phyloP scores from a whole-genome alignment of 1,140 invertebrate species.

The Diprion similis region DNA sequence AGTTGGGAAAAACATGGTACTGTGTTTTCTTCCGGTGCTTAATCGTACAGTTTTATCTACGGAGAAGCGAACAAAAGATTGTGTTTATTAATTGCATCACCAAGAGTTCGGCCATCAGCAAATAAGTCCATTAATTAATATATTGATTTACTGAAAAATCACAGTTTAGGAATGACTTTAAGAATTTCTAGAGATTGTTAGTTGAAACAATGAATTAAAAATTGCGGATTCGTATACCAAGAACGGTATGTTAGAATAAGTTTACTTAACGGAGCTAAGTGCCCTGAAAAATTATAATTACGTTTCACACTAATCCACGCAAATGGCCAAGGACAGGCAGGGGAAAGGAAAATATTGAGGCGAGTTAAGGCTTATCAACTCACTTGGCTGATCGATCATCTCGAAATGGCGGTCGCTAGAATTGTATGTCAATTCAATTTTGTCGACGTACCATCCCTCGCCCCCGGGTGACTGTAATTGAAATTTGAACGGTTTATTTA shows the following conservation, averaged over 20 bases:
- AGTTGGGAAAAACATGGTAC: conserved; percentile 77
- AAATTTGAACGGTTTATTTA: no score
- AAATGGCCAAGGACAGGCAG: background rate
- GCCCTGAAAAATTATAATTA: background rate
- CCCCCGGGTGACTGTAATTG: conserved; percentile 76
- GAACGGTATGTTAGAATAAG: background rate
- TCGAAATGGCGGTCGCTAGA: conserved; percentile 64
- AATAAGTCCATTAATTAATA: no score
- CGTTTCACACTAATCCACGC: background rate
- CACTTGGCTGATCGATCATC: conserved; percentile 62
- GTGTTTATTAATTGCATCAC: no score
- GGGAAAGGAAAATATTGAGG: no score
- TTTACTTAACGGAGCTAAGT: background rate
- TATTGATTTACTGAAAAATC: no score
- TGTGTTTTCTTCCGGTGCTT: conserved; percentile 64
- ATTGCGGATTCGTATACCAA: no score
- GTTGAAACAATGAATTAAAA: background rate
- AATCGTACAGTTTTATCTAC: conserved; percentile 63
- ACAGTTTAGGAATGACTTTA: no score
- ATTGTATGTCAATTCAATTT: conserved; percentile 70
- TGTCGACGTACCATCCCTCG: conserved; percentile 83
- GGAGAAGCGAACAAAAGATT: conserved; percentile 20
- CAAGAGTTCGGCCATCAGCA: no score
- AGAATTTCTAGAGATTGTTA: background rate
- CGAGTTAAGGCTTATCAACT: conserved; percentile 27